Evolutionary conservation across 1,140 invertebrate species (phyloP).

Genomic region (Marisa cornuarietis): DNA sequence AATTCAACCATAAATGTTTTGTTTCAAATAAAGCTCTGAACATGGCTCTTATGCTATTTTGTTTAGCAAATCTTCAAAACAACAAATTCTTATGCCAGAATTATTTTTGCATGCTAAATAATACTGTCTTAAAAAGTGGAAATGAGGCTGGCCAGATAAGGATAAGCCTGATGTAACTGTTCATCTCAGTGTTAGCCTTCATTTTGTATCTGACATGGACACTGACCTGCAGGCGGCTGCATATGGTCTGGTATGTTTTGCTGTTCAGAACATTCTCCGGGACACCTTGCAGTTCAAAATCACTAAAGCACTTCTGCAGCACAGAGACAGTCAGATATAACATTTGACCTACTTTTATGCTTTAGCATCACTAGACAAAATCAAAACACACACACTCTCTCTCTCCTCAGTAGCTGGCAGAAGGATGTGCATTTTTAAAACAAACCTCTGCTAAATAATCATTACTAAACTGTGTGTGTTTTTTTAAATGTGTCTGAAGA

Average conservation of each 20-base stretch:
- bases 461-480: background rate
- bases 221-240: slow-evolving; percentile 88
- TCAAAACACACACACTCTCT: background rate
- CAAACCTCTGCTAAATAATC: background rate
- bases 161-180: too few species aligned
- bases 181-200: too few species aligned
- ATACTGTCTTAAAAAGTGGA: too few species aligned
- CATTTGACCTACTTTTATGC: background rate
- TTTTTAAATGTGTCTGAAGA: too few species aligned
- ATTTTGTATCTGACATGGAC: too few species aligned
- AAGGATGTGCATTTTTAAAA: background rate
- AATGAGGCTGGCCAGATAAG: too few species aligned
- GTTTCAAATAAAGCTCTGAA: background rate
- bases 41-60: too few species aligned
- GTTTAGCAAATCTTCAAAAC: too few species aligned
- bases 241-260: slow-evolving; percentile 93
- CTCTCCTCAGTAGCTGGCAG: background rate
- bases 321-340: slow-evolving; percentile 38
- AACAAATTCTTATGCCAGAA: too few species aligned
- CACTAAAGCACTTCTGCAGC: slow-evolving; percentile 95
- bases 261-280: slow-evolving; percentile 98
- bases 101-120: too few species aligned
- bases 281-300: slow-evolving; percentile 98
- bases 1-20: slow-evolving; percentile 25
- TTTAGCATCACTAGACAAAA: background rate